phyloP scores from a whole-genome alignment of 2,797 vertebrate genomes.

The Anomalospiza imberbis region DNA sequence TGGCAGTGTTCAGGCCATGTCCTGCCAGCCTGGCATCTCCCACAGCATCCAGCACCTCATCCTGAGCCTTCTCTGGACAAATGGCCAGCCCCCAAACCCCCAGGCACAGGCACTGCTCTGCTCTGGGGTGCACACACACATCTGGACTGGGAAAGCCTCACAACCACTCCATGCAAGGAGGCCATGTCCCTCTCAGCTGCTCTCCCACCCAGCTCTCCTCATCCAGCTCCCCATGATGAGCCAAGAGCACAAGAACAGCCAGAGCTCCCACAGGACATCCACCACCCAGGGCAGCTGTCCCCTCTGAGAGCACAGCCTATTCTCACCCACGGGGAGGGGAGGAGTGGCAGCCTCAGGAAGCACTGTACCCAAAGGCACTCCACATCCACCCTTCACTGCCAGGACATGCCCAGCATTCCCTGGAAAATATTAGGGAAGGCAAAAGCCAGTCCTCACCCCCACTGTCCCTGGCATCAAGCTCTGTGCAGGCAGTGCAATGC shows the following conservation, averaged over 20 bases:
- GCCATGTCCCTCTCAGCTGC: accelerated
- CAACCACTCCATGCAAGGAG: accelerated
- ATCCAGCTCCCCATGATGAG: background rate
- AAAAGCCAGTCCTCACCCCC: background rate
- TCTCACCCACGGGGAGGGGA: accelerated
- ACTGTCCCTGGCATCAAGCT: background rate
- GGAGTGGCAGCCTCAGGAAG: accelerated
- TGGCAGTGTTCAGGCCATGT: background rate
- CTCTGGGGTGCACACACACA: accelerated
- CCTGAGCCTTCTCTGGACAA: background rate
- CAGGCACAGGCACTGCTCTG: background rate
- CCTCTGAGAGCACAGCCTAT: background rate
- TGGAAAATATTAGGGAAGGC: background rate
- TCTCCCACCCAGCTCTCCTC: background rate
- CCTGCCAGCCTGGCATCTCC: background rate
- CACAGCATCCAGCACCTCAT: background rate
- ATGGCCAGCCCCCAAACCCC: background rate
- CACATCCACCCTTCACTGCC: background rate
- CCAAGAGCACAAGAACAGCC: too few relatives aligned
- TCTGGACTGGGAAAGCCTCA: background rate
- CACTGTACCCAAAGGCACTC: accelerated
- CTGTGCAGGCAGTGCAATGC: background rate
- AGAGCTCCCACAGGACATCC: accelerated
- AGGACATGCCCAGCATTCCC: background rate
- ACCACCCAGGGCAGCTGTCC: accelerated